These are phyloP conservation scores for Babylonia areolata DNA, from an alignment of 1,140 invertebrate genomes.

Conservation along the genomic window DNA sequence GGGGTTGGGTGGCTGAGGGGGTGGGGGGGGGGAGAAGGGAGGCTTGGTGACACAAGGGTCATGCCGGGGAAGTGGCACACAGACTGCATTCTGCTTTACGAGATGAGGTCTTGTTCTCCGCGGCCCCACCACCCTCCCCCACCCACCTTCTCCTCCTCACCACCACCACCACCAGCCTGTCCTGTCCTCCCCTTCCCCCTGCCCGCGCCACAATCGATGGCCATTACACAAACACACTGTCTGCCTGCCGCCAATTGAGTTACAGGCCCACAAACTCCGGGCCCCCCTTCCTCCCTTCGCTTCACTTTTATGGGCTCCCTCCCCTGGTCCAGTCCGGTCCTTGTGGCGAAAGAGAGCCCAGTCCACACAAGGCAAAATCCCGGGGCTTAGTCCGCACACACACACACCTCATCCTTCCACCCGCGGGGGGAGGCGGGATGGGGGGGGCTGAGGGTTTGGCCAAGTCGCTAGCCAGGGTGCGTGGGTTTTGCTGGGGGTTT, in stretches of 20 bases:
- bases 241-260: constrained; percentile 5
- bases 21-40: too few species aligned
- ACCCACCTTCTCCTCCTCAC: too few species aligned
- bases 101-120: not conserved
- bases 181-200: too few species aligned
- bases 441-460: not conserved
- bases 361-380: constrained; percentile 1
- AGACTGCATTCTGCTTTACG: not conserved
- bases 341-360: not conserved
- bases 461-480: not conserved
- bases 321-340: too few species aligned
- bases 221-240: constrained; percentile 11
- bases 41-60: too few species aligned
- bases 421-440: not conserved
- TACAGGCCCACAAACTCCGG: not conserved
- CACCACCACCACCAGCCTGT: too few species aligned
- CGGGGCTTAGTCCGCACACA: not conserved
- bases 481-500: not conserved
- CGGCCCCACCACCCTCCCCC: too few species aligned
- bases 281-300: not conserved
- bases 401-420: not conserved
- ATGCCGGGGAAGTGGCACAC: not conserved
- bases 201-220: not conserved
- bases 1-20: too few species aligned
- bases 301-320: not conserved